Conservation (phyloP, 2,888 invertebrate genomes). For the Phaonia tiefii region DNA sequence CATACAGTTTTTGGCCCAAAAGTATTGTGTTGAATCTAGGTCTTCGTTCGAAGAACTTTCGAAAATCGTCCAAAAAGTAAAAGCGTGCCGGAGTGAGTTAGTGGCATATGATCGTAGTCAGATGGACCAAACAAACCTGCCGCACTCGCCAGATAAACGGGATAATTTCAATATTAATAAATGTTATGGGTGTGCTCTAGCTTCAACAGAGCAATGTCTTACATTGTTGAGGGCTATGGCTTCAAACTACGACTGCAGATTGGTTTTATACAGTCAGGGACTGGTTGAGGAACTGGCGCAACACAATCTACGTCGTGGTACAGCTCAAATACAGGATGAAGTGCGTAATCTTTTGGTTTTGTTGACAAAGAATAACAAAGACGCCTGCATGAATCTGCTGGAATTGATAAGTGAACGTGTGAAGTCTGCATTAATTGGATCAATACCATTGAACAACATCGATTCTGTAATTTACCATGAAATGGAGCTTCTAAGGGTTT, state of each 20-base stretch:
- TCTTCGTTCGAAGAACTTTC: conserved; percentile 96
- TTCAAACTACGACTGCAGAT: conserved; percentile 87
- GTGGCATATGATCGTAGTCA: conserved; percentile 95
- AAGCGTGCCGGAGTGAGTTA: conserved; percentile 93
- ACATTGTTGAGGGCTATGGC: conserved; percentile 94
- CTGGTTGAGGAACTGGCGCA: conserved; percentile 94
- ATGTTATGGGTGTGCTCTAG: conserved; percentile 93
- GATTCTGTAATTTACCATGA: conserved; percentile 92
- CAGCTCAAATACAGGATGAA: conserved; percentile 92
- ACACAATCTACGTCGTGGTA: conserved; percentile 93
- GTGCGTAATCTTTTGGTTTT: conserved; percentile 93
- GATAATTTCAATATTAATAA: conserved; percentile 82
- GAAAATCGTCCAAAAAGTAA: conserved; percentile 92
- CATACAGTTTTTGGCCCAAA: conserved; percentile 95
- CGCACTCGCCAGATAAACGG: conserved; percentile 70
- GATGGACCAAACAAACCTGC: conserved; percentile 79
- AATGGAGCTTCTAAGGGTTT: conserved; percentile 91
- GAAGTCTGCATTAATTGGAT: conserved; percentile 89
- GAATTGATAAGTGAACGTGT: conserved; percentile 90
- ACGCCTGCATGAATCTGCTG: conserved; percentile 84
- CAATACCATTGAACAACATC: conserved; percentile 87
- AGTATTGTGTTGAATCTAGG: conserved; percentile 97
- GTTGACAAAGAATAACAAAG: conserved; percentile 92
- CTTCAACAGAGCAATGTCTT: conserved; percentile 96
- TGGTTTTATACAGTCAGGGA: conserved; percentile 90